Evolutionary conservation across 2,113 vertebrate genomes (phyloP).

Genomic region (Pitta sordida): DNA sequence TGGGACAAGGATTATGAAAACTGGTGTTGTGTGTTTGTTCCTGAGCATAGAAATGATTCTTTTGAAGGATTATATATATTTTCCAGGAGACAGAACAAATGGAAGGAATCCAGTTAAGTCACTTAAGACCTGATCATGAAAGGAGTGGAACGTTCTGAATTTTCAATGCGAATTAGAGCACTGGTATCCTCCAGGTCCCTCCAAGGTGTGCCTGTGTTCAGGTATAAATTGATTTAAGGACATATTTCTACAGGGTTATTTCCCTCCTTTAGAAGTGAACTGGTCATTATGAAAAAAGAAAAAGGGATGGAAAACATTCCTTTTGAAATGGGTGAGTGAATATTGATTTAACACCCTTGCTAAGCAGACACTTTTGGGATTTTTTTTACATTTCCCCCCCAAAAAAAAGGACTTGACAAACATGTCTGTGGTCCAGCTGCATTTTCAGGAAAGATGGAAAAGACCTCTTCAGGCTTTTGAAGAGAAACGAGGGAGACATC

Average conservation of each 20-base stretch:
- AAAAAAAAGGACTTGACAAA: not conserved
- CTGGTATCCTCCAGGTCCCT: not conserved
- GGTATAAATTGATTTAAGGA: not conserved
- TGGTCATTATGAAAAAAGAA: not conserved
- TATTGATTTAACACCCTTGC: not conserved
- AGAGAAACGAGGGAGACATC: not conserved
- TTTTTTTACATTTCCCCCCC: not conserved
- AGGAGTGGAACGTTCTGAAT: not conserved
- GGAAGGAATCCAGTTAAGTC: not conserved
- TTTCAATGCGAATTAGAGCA: not conserved
- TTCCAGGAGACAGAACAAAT: conserved; percentile 8
- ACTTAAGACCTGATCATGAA: not conserved
- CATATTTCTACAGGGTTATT: not conserved
- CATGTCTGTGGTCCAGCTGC: not conserved
- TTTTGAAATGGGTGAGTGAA: not conserved
- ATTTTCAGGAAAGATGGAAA: not conserved
- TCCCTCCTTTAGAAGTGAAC: not conserved
- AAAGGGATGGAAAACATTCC: not conserved
- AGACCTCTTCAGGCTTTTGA: not conserved
- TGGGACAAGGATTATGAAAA: not conserved
- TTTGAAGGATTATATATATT: not conserved
- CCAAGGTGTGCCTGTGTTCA: not conserved
- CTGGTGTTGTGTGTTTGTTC: not conserved
- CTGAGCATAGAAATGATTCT: not conserved
- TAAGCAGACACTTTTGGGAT: not conserved